These are phyloP conservation scores for Phrynocephalus vlangalii DNA, from an alignment of 2,797 vertebrate species.

Conservation along the genomic window DNA sequence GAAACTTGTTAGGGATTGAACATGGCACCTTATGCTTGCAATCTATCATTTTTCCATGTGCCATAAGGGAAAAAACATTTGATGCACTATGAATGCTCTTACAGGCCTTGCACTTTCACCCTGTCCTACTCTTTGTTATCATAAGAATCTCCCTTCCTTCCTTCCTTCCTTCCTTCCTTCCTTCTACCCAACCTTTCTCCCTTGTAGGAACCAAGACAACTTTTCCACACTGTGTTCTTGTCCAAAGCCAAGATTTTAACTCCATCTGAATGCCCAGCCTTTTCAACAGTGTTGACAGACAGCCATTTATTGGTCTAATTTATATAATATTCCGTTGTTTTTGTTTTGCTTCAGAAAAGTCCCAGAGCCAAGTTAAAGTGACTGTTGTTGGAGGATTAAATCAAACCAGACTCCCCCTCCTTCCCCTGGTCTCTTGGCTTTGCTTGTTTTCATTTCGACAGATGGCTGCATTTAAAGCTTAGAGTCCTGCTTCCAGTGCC, in stretches of 20 bases:
- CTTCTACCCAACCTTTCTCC: too few relatives aligned
- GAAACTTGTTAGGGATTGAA: background rate
- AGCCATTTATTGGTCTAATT: background rate
- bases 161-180: too few relatives aligned
- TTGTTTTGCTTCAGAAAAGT: background rate
- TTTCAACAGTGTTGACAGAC: background rate
- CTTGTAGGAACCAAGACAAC: too few relatives aligned
- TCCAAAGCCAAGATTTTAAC: background rate
- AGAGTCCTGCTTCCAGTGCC: conserved; percentile 12
- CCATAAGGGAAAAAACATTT: too few relatives aligned
- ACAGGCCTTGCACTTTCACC: too few relatives aligned
- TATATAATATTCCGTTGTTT: conserved; percentile 10
- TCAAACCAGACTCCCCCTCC: conserved; percentile 3
- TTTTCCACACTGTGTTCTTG: too few relatives aligned
- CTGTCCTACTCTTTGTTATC: too few relatives aligned
- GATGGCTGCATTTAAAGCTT: conserved; percentile 37
- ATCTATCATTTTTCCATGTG: too few relatives aligned
- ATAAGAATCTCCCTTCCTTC: too few relatives aligned
- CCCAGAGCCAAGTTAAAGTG: background rate
- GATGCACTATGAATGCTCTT: too few relatives aligned
- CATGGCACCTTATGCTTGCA: too few relatives aligned
- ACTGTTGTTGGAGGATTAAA: conserved; percentile 14
- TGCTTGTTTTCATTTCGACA: background rate
- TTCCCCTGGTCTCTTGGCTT: background rate
- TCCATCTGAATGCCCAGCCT: background rate